Base-by-base conservation (phyloP, 2,113 vertebrate species). In the Hippoglossus stenolepis region DNA sequence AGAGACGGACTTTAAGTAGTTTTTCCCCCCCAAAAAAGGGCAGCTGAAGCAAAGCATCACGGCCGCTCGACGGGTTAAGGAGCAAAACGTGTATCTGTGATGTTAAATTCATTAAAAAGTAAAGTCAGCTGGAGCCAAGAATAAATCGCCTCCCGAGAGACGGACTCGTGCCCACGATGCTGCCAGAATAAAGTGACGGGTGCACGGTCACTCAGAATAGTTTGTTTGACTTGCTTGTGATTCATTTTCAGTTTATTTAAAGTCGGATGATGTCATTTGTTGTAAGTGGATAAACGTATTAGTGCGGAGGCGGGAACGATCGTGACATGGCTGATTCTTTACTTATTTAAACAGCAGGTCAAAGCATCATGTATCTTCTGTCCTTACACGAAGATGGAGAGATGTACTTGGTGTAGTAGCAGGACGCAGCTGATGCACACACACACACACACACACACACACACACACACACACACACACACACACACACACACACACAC, bases 31-130 rank as follows among this genome's bases (percentile, higher is more conserved):
- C 10, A 69, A 74, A 73, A 74, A 72, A 68, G 4, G 15, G 63
- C 56, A 70, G 74, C 66, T 3, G 64, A 10, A 69, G 80, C 58
- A 24, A 60, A 75, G 51, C 47, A 24, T 70, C 61, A 43, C 6
- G 21, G 82, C 28, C 21, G 57, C 69, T 68, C 28, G 14, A 51
- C 20, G 59, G 20, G 58, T 82, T 89, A 83, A 87, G 76, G 80
- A 83, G 79, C 61, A 87, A 87, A 84, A 43, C 70, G 1, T 87
- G 75, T 88, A 74, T 79, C 83, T 66, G 75, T 20, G 18, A 87
- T 58, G 82, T 78, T 73, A 51, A 68, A 82, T 68, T 85, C 83
- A 89, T 85, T 65, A 84, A 87, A 84, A 82, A 84, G 45, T 87
- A 68, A 87, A 35, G 2, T 59, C 77, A 74, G 31, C 54, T 20